These are phyloP conservation scores for Stercorarius parasiticus DNA, from an alignment of 2,113 vertebrate genomes.

Conservation along the genomic window DNA sequence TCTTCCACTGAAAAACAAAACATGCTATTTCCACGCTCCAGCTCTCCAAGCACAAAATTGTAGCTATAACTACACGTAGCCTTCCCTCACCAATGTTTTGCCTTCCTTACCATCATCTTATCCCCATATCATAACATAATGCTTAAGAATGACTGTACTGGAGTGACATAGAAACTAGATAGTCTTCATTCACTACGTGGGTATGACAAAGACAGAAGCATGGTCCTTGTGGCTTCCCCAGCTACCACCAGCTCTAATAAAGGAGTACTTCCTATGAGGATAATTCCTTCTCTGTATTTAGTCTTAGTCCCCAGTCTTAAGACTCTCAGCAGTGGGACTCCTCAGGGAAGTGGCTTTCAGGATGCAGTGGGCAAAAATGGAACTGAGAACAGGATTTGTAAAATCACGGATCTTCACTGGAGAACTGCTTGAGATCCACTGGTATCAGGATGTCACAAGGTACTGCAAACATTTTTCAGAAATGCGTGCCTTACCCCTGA, in stretches of 20 bases:
- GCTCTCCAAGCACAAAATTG: not conserved
- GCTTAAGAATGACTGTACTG: not conserved
- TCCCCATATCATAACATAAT: not conserved
- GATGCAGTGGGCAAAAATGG: not conserved
- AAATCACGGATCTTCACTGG: not conserved
- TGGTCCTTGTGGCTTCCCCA: not conserved
- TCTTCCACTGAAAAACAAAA: not conserved
- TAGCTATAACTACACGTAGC: not conserved
- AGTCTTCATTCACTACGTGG: not conserved
- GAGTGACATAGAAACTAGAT: not conserved
- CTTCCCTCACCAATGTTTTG: not conserved
- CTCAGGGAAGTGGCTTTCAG: not conserved
- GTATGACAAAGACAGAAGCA: not conserved
- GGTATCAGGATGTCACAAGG: not conserved
- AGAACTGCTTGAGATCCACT: not conserved
- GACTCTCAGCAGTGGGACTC: not conserved
- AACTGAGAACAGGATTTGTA: not conserved
- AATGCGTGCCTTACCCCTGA: not conserved
- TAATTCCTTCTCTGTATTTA: not conserved
- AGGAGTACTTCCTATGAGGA: not conserved
- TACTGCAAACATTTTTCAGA: not conserved
- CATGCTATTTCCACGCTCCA: not conserved
- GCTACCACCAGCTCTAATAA: not conserved
- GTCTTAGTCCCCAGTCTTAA: not conserved
- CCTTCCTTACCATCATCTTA: not conserved